Conservation (phyloP, 1,140 invertebrate genomes). For the Xylocopa sonorina region DNA sequence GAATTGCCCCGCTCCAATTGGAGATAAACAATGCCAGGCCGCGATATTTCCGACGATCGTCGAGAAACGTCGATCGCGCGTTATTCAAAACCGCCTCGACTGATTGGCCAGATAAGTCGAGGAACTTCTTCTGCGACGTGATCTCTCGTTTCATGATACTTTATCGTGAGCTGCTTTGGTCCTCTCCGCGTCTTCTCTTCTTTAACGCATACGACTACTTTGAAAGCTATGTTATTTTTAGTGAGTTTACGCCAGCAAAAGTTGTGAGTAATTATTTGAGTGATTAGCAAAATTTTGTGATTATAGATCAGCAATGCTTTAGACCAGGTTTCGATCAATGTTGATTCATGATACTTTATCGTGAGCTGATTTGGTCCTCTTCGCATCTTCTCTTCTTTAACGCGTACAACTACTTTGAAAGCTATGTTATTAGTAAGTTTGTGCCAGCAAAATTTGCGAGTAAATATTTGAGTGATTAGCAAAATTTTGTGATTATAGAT, state of each 20-base stretch:
- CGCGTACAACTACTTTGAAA: not conserved
- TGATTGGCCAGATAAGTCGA: not conserved
- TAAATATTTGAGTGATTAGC: no score
- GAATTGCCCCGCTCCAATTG: constrained; percentile 53
- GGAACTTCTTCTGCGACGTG: not conserved
- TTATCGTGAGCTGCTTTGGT: no score
- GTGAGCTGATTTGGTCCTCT: no score
- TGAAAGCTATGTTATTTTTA: not conserved
- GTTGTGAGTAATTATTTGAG: no score
- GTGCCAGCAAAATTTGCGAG: no score
- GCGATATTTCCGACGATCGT: constrained; percentile 27
- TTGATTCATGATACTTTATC: not conserved
- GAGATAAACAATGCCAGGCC: constrained; percentile 26
- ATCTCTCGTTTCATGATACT: not conserved
- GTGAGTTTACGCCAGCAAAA: no score
- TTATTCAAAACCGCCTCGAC: not conserved
- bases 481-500: not conserved
- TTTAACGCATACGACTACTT: not conserved
- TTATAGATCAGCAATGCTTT: not conserved
- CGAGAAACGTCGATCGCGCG: constrained; percentile 26
- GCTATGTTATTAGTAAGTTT: no score
- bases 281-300: not conserved
- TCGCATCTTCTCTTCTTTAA: no score
- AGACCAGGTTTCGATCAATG: not conserved
- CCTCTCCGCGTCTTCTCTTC: no score